These are phyloP conservation scores for Galleria mellonella DNA, from an alignment of 1,140 invertebrate species.

Conservation along the genomic window DNA sequence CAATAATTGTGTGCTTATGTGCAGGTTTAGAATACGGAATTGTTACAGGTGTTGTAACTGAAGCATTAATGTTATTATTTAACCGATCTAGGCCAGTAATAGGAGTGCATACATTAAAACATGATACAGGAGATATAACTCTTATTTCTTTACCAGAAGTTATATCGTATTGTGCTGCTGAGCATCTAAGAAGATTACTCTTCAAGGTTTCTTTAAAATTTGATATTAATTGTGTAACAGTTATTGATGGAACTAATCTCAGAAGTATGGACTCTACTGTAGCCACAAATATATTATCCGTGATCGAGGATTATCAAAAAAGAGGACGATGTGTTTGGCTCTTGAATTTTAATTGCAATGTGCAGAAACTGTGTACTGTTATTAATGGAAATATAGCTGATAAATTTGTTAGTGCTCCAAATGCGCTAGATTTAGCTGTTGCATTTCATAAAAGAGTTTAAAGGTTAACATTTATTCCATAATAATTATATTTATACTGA, in stretches of 20 bases:
- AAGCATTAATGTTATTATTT: constrained; percentile 44
- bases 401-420: neutral
- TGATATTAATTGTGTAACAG: constrained; percentile 19
- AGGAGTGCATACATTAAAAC: constrained; percentile 22
- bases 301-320: constrained; percentile 46
- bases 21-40: constrained; percentile 61
- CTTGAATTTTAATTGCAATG: constrained; percentile 36
- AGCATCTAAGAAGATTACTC: constrained; percentile 35
- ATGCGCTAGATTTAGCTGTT: neutral
- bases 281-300: constrained; percentile 46
- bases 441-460: neutral
- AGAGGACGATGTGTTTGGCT: constrained; percentile 31
- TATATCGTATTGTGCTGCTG: constrained; percentile 51
- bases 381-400: constrained; percentile 22
- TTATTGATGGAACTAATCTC: constrained; percentile 44
- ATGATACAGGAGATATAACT: constrained; percentile 22
- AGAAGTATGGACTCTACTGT: constrained; percentile 49
- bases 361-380: constrained; percentile 41
- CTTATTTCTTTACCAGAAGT: constrained; percentile 29
- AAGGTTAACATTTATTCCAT: neutral
- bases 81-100: constrained; percentile 35
- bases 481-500: no score
- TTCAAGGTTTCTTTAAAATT: constrained; percentile 24
- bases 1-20: constrained; percentile 37
- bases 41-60: constrained; percentile 41